Evolutionary conservation across 2,113 vertebrate genomes (phyloP), one percentile per base, ranked within the genome.

Genomic region (Actinemys pallida): DNA sequence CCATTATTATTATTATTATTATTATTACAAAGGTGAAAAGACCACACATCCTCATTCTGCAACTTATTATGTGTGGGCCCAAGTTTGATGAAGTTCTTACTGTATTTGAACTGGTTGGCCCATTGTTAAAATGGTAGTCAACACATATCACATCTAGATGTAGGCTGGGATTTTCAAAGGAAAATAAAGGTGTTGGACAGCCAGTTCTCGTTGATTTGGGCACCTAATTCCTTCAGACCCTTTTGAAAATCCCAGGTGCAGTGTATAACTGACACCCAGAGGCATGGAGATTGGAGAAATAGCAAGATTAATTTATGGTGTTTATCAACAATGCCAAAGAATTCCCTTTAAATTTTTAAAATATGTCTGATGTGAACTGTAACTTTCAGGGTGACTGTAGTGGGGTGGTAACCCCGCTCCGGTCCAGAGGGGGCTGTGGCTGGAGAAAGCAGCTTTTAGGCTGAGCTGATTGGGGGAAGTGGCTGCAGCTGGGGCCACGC

Each of bases 91-190:
- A 14, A 53, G 45, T 90, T 17, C 6, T 47, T 35, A 57, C 84
- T 92, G 90, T 88, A 27, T 81, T 8, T 22, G 16, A 35, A 45
- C 84, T n/a, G 0, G 1, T 59, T 90, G 50, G 20, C 25, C 14
- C 56, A 10, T 39, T 86, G 78, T 45, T 87, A 42, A 95, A 94
- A 83, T 81, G 88, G 69, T 65, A 83, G 3, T 5, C 81, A 90
- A 2, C 1, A 0, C 4, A 75, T 87, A 1, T 75, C 31, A 45
- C 10, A 6, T 45, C 39, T 92, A 65, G 39, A 12, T 14, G 1
- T 35, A 84, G 65, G 79, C 14, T 56, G 83, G 42, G 6, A 47
- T 25, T 47, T 76, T 76, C 24, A 22, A 45, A 24, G 52, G 39
- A 85, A 92, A 91, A 65, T 42, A 2, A 84, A 90, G 80, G 8